Percentiles rank a stretch among this genome's conserved stretches.
These are phyloP conservation scores for Apolygus lucorum DNA, from an alignment of 1,140 invertebrate species.

Conservation along the genomic window DNA sequence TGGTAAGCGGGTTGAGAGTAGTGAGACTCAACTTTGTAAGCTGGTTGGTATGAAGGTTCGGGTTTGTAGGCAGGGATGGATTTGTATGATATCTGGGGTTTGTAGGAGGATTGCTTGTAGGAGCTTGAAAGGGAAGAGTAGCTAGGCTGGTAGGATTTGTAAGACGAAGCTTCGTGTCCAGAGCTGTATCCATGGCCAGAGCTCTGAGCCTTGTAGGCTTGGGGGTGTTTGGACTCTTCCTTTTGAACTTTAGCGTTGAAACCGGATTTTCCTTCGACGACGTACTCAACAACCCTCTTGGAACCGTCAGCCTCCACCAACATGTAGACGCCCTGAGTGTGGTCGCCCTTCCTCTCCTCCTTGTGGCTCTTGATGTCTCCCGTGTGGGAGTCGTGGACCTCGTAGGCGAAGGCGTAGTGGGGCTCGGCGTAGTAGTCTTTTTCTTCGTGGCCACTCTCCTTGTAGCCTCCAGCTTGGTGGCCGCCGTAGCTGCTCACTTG, in stretches of 20 bases:
- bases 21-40: too few species aligned
- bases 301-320: constrained; percentile 32
- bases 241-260: constrained; percentile 33
- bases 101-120: constrained; percentile 11
- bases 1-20: too few species aligned
- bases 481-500: background rate
- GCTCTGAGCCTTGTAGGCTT: background rate
- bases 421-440: constrained; percentile 30
- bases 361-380: constrained; percentile 48
- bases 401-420: constrained; percentile 47
- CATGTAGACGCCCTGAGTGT: constrained; percentile 42
- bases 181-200: background rate
- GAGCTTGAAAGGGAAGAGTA: background rate
- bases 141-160: background rate
- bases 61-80: too few species aligned
- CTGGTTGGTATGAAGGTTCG: too few species aligned
- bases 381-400: constrained; percentile 46
- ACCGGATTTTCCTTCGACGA: constrained; percentile 30
- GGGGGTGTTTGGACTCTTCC: constrained; percentile 3
- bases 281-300: constrained; percentile 31
- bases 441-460: too few species aligned
- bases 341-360: constrained; percentile 46
- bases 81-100: too few species aligned
- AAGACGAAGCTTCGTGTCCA: background rate
- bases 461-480: background rate